These are phyloP conservation scores for Heliconius charithonia DNA, from an alignment of 2,888 invertebrate species.

Conservation along the genomic window DNA sequence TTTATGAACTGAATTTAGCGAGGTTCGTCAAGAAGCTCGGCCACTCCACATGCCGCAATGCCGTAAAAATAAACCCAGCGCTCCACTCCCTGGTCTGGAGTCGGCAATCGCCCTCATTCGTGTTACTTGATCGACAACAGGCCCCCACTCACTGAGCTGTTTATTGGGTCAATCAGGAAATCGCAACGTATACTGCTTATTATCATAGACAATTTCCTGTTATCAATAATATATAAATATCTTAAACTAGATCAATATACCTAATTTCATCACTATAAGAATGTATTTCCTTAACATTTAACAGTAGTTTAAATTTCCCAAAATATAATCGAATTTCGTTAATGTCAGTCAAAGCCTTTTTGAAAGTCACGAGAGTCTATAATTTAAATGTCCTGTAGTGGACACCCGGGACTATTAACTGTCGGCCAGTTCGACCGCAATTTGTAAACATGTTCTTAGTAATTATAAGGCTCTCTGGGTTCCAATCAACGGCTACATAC, in stretches of 20 bases:
- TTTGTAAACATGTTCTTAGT: constrained; percentile 65
- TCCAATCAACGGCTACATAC: constrained; percentile 46
- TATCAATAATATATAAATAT: constrained; percentile 42
- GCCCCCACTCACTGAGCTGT: constrained; percentile 63
- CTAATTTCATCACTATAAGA: background rate
- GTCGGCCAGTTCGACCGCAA: constrained; percentile 60
- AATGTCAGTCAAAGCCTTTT: constrained; percentile 55
- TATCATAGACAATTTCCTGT: constrained; percentile 57
- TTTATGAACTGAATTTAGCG: constrained; percentile 35
- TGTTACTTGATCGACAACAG: constrained; percentile 73
- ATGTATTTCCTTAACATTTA: background rate
- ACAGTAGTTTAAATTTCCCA: background rate
- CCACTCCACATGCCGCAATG: constrained; percentile 63
- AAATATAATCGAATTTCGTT: constrained; percentile 49
- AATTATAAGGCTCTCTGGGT: constrained; percentile 63
- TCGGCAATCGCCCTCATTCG: constrained; percentile 61
- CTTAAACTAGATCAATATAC: background rate
- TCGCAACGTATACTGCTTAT: constrained; percentile 69
- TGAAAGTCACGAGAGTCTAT: constrained; percentile 55
- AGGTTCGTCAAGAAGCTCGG: constrained; percentile 43
- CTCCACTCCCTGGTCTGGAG: constrained; percentile 51
- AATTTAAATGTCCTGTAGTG: constrained; percentile 59
- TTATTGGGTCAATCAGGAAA: constrained; percentile 77
- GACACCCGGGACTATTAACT: constrained; percentile 53
- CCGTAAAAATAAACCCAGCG: constrained; percentile 69